Conservation (phyloP, 2,797 vertebrate species). For the Avahi laniger region DNA sequence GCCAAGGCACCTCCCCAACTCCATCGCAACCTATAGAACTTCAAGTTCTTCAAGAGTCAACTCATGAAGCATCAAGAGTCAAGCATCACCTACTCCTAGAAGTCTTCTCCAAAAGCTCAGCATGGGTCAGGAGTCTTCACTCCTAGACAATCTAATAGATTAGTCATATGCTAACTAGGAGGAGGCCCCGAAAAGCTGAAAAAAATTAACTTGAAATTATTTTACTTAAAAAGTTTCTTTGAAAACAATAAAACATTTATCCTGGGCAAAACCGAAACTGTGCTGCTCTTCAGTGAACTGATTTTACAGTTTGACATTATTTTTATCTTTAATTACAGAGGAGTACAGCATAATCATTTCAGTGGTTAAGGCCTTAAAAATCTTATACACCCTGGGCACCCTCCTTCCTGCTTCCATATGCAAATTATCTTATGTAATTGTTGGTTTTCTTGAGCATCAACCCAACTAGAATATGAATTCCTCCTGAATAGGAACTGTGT, state of each 20-base stretch:
- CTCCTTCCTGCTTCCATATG: background rate
- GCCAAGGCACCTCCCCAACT: background rate
- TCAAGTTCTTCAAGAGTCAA: background rate
- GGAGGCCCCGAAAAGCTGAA: background rate
- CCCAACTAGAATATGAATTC: background rate
- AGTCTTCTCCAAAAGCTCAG: background rate
- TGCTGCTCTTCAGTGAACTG: background rate
- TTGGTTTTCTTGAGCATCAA: slow-evolving; percentile 13
- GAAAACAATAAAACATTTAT: background rate
- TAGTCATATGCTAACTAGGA: background rate
- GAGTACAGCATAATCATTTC: background rate
- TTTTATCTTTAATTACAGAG: slow-evolving; percentile 37
- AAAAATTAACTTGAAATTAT: background rate
- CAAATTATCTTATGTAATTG: background rate
- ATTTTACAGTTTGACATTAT: slow-evolving; percentile 4
- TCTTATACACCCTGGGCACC: background rate
- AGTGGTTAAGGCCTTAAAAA: background rate
- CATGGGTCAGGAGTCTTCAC: background rate
- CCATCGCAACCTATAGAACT: background rate
- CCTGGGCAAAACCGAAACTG: background rate
- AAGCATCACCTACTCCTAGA: background rate
- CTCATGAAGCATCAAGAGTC: background rate
- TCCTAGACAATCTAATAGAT: background rate
- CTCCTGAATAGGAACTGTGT: background rate
- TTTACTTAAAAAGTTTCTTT: background rate